Evolutionary conservation across 2,797 vertebrate genomes (phyloP), one percentile per base, ranked within the genome.

Genomic region (Rhinoraja longicauda): DNA sequence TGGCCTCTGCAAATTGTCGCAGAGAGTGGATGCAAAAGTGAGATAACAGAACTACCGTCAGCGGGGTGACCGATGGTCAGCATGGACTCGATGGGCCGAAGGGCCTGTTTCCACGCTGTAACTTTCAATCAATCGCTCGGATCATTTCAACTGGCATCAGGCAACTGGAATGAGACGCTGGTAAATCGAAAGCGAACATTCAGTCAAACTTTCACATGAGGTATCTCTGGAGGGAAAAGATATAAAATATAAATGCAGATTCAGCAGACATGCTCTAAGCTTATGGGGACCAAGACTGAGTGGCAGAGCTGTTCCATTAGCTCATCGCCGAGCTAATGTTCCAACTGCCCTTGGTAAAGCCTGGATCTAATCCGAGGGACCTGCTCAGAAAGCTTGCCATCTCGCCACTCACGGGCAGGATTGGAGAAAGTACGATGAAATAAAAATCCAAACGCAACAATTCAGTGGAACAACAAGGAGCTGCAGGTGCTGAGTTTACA

Each of bases 241-340:
- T 13, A 72, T 72, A 32, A 91, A 91, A 91, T 45, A 53, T 91
- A 73, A 91, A 91, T 90, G 88, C 67, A 73, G 21, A 91, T 73
- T 91, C 90, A 45, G 24, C 24, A 73, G 90, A 29, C 39, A 45
- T 91, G n/a, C 91, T 91, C 90, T 53, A 45, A 73, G n/a, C 15
- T 88, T 53, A 29, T 45, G 90, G 29, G 72, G 53, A 64, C 59
- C 45, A 24, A 86, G 82, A 9, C 45, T 84, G 90, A 45, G 73
- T 91, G 72, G 73, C 90, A 29, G 24, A 91, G 26, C 64, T 2
- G 4, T 90, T 72, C 26, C 88, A 70, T 24, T 26, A 36, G 36
- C 67, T 45, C 10, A 36, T 64, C 67, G 64, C 62, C 13, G 36
- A 90, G 21, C 13, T 91, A 67, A 12, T 73, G 39, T 73, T 88